A percentile compares a stretch with the other conserved stretches of the same genome.
Evolutionary conservation across 2,113 vertebrate genomes (phyloP).

Genomic region (Gasterosteus aculeatus): DNA sequence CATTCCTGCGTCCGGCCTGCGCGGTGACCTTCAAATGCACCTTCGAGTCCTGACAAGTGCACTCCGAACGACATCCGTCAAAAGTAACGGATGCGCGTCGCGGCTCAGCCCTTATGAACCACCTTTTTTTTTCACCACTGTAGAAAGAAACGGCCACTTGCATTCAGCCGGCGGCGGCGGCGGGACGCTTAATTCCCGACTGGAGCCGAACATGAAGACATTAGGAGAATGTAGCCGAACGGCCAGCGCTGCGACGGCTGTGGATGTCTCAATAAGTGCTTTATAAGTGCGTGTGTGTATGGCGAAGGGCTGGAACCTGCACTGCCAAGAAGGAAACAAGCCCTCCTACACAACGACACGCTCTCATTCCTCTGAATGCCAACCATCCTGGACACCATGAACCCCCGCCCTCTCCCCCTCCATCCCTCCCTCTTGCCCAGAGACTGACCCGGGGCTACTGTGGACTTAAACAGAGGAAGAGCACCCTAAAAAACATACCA

Average conservation of each 20-base stretch:
- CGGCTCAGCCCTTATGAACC: slow-evolving; percentile 40
- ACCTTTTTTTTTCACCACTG: slow-evolving; percentile 27
- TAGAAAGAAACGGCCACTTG: slow-evolving; percentile 45
- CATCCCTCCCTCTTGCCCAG: slow-evolving; percentile 53
- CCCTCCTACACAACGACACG: slow-evolving; percentile 32
- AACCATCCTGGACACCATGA: slow-evolving; percentile 43
- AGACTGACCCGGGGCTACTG: slow-evolving; percentile 71
- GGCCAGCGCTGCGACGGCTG: slow-evolving; percentile 69
- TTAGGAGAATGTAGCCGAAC: slow-evolving; percentile 75
- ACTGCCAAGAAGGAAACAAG: slow-evolving; percentile 73
- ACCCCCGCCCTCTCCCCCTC: slow-evolving; percentile 15
- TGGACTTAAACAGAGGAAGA: slow-evolving; percentile 66
- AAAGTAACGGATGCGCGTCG: slow-evolving; percentile 34
- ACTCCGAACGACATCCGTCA: slow-evolving; percentile 36
- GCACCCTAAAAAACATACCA: slow-evolving; percentile 15
- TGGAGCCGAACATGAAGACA: slow-evolving; percentile 60
- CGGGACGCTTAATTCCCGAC: slow-evolving; percentile 66
- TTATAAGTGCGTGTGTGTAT: slow-evolving; percentile 65
- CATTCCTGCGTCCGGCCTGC: slow-evolving; percentile 36
- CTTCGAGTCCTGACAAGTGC: slow-evolving; percentile 56
- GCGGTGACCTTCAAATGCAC: slow-evolving; percentile 55
- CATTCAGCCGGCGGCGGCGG: slow-evolving; percentile 45
- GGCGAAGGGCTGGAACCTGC: slow-evolving; percentile 57
- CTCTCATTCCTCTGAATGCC: slow-evolving; percentile 44
- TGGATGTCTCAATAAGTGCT: slow-evolving; percentile 81